Conservation (phyloP, 2,113 vertebrate species). For the Plectropomus leopardus region DNA sequence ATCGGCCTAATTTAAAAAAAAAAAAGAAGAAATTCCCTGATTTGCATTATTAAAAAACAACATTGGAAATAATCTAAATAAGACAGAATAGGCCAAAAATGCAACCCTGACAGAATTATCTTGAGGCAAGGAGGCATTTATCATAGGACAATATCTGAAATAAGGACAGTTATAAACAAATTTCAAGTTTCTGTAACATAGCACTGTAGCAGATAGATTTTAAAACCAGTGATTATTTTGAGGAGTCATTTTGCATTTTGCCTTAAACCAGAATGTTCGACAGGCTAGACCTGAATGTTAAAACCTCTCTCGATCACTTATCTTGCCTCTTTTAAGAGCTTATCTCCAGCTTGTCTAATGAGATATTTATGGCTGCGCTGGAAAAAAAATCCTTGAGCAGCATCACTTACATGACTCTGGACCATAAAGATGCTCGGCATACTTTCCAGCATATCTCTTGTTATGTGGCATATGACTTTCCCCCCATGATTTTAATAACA, state of each 20-base stretch:
- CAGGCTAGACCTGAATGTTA: slow-evolving; percentile 72
- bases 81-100: background rate
- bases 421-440: slow-evolving; percentile 65
- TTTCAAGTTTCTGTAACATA: slow-evolving; percentile 54
- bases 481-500: slow-evolving; percentile 36
- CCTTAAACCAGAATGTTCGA: slow-evolving; percentile 45
- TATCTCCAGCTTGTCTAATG: slow-evolving; percentile 74
- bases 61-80: slow-evolving; percentile 2
- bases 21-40: too few relatives aligned
- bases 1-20: too few relatives aligned
- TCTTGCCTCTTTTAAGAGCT: slow-evolving; percentile 51
- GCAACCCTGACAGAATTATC: background rate
- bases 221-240: slow-evolving; percentile 52
- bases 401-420: slow-evolving; percentile 65
- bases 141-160: slow-evolving; percentile 1
- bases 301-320: slow-evolving; percentile 58
- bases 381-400: slow-evolving; percentile 65
- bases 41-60: background rate
- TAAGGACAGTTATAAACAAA: slow-evolving; percentile 1
- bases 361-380: slow-evolving; percentile 78
- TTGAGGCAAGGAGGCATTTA: background rate
- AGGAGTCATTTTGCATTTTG: slow-evolving; percentile 50
- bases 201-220: slow-evolving; percentile 50
- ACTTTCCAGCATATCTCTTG: slow-evolving; percentile 26
- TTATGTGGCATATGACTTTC: slow-evolving; percentile 8